Conservation (phyloP, 2,113 vertebrate genomes). For the Numenius arquata region DNA sequence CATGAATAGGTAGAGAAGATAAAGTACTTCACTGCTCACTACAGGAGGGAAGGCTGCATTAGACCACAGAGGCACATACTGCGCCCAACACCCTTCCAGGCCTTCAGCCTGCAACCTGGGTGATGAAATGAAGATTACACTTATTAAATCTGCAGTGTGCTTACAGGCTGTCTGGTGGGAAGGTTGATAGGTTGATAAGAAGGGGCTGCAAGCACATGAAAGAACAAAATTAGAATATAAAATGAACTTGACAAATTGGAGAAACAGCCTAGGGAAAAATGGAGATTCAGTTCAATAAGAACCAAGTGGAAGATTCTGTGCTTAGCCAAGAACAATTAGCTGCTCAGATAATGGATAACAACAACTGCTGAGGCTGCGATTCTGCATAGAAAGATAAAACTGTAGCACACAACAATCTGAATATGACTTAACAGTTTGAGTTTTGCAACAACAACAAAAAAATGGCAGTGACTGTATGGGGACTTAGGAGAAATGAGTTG, state of each 20-base stretch:
- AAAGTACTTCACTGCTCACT: not conserved
- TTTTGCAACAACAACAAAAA: not conserved
- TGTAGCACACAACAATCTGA: not conserved
- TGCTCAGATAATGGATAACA: conserved; percentile 6
- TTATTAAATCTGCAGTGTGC: not conserved
- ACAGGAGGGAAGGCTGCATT: not conserved
- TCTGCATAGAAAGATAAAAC: not conserved
- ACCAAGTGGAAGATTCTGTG: conserved; percentile 27
- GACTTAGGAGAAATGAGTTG: not conserved
- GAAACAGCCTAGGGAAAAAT: conserved; percentile 7
- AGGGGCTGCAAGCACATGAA: not conserved
- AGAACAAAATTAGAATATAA: conserved; percentile 47
- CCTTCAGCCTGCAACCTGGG: not conserved
- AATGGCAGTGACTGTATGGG: not conserved
- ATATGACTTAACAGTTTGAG: not conserved
- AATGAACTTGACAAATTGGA: conserved; percentile 50
- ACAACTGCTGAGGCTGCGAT: not conserved
- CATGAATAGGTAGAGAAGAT: not conserved
- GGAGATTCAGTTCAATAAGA: conserved; percentile 8
- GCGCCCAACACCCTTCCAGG: not conserved
- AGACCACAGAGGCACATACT: not conserved
- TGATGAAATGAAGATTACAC: conserved; percentile 38
- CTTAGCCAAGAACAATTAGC: conserved; percentile 38
- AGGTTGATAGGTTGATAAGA: conserved; percentile 30
- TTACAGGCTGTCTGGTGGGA: conserved; percentile 13